A percentile compares a stretch with the other conserved stretches of the same genome.
Conservation (phyloP, 2,888 invertebrate species). For the Plagodis pulveraria region DNA sequence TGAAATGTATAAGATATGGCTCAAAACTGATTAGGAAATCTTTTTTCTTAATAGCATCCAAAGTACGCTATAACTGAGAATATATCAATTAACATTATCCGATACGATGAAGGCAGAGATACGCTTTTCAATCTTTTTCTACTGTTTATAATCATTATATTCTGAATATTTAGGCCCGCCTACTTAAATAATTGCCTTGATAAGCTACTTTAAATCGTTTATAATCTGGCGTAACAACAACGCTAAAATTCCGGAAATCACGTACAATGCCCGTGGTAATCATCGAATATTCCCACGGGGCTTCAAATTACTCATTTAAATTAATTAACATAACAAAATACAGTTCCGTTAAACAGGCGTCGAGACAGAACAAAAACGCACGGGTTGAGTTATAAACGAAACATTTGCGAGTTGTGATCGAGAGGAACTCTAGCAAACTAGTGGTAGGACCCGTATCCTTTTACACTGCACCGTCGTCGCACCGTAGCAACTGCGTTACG, state of each 20-base stretch:
- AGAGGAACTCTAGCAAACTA: constrained; percentile 3
- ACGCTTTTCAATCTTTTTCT: too few relatives aligned
- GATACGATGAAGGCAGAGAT: too few relatives aligned
- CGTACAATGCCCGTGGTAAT: constrained; percentile 43
- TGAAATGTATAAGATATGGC: too few relatives aligned
- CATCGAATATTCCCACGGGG: constrained; percentile 49
- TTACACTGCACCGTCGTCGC: constrained; percentile 5
- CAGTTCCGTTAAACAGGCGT: constrained; percentile 19
- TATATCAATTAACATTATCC: too few relatives aligned
- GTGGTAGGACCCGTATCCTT: constrained; percentile 24
- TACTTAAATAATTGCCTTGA: not conserved
- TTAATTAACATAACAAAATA: constrained; percentile 57
- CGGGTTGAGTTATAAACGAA: constrained; percentile 1
- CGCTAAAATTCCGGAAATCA: constrained; percentile 35
- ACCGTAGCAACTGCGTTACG: constrained; percentile 26
- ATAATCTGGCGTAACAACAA: constrained; percentile 19
- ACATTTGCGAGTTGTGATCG: constrained; percentile 18
- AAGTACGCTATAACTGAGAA: too few relatives aligned
- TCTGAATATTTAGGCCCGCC: too few relatives aligned
- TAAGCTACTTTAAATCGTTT: constrained; percentile 10
- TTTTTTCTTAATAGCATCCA: too few relatives aligned
- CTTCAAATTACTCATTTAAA: constrained; percentile 52
- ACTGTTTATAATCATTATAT: too few relatives aligned
- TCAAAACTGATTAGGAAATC: too few relatives aligned
- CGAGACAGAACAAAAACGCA: constrained; percentile 7